Evolutionary conservation across 2,888 invertebrate species (phyloP), one percentile per base, ranked within the genome.

Genomic region (Thecophora atra): DNA sequence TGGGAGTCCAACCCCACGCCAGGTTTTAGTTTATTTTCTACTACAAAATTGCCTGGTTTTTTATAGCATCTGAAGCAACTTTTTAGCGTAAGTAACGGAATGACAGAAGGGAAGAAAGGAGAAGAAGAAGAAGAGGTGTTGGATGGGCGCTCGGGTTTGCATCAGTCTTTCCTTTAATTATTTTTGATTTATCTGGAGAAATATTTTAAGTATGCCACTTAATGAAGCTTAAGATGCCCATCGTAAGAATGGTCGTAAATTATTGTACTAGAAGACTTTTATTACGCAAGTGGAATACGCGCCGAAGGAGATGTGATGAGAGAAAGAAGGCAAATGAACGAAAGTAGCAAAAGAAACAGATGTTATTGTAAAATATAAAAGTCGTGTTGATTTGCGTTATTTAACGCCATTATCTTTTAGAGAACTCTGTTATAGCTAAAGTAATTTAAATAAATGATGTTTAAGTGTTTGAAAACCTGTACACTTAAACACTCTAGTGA

Each of bases 181-280:
- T 47, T 47, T 47, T 47, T 47, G 47, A 47, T 47, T 47, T 47
- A 47, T 47, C n/a, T 47, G 47, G 17, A 47, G 47, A n/a, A 47
- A 47, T 47, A n/a, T 47, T 47, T 47, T 47, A 47, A 47, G 47
- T 47, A 47, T 17, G 47, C 47, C 47, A 47, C 47, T 47, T 47
- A 47, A 47, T 47, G 47, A 15, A 47, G 47, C 17, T 47, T 47
- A 47, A 47, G n/a, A 47, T 11, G n/a, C 47, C n/a, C 47, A n/a
- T 47, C 47, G 47, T n/a, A 47, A 47, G 47, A n/a, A 47, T 47
- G 47, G 15, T n/a, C n/a, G n/a, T 47, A 47, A 47, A 47, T 47
- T n/a, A 47, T 15, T 47, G n/a, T n/a, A n/a, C n/a, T n/a, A 17
- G 47, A 11, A 47, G 37, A 47, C 17, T 47, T 47, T 47, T 47